Evolutionary conservation across 2,888 invertebrate species (phyloP), one percentile per base, ranked within the genome.

Genomic region (Corbicula japonica): DNA sequence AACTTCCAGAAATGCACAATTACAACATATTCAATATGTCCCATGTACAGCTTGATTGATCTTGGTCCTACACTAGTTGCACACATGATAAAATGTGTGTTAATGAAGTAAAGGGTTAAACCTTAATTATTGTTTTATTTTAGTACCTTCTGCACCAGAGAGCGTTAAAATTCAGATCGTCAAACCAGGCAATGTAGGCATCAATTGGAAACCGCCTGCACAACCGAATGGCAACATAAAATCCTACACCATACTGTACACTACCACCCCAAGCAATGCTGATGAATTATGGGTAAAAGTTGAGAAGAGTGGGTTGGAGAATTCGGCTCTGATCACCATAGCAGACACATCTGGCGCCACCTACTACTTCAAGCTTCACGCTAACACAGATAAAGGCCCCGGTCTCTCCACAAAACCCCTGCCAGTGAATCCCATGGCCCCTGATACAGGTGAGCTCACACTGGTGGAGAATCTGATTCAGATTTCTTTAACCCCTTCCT

Each of bases 151-250:
- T 18, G 93, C 94, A 71, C 95, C 95, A 21, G 92, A 94, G 75
- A 94, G 95, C 75, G 92, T 96, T 50, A 92, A 94, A 56, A 95
- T 94, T 93, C 94, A 94, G 79, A 89, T 94, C 48, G 88, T 94
- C 63, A 95, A 95, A 83, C 92, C 94, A 30, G 94, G 94, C 8
- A 94, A 94, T 18, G 94, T 95, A 34, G 94, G 94, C 73, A 88
- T 96, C 12, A 93, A 93, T n/a, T 96, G 96, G 96, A 94, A 94
- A 68, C 94, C 95, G 30, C 95, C 96, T 0, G 92, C 92, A 38
- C 92, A 93, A 63, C 93, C 94, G 21, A 95, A 95, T 84, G 95
- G 95, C 1, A 89, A 94, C 32, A 94, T 96, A 76, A 93, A 93
- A 66, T 94, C 94, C 75, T 96, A 96, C 89, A 91, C 94, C 34